Conservation (phyloP, 2,888 invertebrate species). For the Acanthosepion lycidas region DNA sequence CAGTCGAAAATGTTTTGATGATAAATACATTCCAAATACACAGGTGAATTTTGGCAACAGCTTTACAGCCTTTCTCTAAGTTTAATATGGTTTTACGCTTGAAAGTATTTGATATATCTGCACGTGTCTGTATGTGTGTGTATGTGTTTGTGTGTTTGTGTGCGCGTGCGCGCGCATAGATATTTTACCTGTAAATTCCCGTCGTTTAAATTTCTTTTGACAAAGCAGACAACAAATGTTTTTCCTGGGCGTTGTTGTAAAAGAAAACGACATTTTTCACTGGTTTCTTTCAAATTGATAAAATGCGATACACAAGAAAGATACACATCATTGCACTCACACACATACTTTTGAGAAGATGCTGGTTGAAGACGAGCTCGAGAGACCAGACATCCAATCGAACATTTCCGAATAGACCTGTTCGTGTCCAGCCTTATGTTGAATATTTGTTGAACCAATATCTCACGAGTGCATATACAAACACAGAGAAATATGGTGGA, state of each 20-base stretch:
- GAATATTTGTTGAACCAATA: too few relatives aligned
- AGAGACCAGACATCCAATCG: too few relatives aligned
- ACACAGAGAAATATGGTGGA: too few relatives aligned
- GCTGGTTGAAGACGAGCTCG: too few relatives aligned
- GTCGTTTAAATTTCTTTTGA: background rate
- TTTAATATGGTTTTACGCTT: background rate
- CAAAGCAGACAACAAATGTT: background rate
- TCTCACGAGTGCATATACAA: too few relatives aligned
- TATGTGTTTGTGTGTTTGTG: too few relatives aligned
- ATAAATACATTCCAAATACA: background rate
- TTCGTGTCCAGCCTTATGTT: too few relatives aligned
- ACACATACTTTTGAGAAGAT: too few relatives aligned
- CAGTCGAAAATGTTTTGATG: background rate
- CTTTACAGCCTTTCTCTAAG: background rate
- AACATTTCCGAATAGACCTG: too few relatives aligned
- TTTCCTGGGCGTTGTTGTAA: slow-evolving; percentile 11
- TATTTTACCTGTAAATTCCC: background rate
- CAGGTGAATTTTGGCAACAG: too few relatives aligned
- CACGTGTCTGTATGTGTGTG: too few relatives aligned
- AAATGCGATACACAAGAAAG: background rate
- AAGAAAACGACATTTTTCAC: background rate
- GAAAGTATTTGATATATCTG: background rate
- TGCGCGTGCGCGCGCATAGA: background rate
- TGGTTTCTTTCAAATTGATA: slow-evolving; percentile 1
- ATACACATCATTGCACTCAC: too few relatives aligned